These are phyloP conservation scores for Temnopleurus reevesii DNA, from an alignment of 53 echinoderm and acorn worm species.

Conservation along the genomic window DNA sequence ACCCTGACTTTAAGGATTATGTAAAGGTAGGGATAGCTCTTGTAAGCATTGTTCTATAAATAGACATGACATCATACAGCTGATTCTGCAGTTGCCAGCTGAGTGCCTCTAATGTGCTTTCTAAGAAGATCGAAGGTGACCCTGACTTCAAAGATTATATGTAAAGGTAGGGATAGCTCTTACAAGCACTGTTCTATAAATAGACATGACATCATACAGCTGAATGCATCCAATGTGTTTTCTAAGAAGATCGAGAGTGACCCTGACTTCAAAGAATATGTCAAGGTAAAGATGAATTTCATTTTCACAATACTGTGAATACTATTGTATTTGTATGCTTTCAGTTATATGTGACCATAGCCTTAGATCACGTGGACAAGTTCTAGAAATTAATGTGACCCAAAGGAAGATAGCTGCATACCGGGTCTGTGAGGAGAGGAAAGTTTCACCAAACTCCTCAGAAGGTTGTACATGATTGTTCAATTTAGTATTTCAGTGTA, in stretches of 20 bases:
- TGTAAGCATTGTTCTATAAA: too few species aligned
- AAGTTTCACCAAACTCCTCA: too few species aligned
- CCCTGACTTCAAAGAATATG: constrained; percentile 79
- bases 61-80: constrained; percentile 91
- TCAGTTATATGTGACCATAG: too few species aligned
- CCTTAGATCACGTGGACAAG: too few species aligned
- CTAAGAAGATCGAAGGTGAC: constrained; percentile 82
- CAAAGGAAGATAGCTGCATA: too few species aligned
- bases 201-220: constrained; percentile 89
- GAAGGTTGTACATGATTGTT: too few species aligned
- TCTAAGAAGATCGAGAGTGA: constrained; percentile 85
- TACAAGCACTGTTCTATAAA: too few species aligned
- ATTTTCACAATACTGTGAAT: too few species aligned
- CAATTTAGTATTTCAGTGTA: too few species aligned
- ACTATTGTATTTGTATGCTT: too few species aligned
- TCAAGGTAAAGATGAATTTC: constrained; percentile 79
- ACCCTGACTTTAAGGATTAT: constrained; percentile 82
- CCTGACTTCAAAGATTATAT: constrained; percentile 82
- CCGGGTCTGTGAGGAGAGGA: too few species aligned
- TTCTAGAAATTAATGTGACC: too few species aligned
- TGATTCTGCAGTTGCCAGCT: constrained; percentile 97
- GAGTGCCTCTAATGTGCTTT: constrained; percentile 85
- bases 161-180: constrained; percentile 78
- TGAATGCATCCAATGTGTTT: constrained; percentile 86
- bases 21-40: constrained; percentile 78